These are phyloP conservation scores for Ramazzottius varieornatus DNA, from an alignment of 2,888 invertebrate genomes.

Conservation along the genomic window DNA sequence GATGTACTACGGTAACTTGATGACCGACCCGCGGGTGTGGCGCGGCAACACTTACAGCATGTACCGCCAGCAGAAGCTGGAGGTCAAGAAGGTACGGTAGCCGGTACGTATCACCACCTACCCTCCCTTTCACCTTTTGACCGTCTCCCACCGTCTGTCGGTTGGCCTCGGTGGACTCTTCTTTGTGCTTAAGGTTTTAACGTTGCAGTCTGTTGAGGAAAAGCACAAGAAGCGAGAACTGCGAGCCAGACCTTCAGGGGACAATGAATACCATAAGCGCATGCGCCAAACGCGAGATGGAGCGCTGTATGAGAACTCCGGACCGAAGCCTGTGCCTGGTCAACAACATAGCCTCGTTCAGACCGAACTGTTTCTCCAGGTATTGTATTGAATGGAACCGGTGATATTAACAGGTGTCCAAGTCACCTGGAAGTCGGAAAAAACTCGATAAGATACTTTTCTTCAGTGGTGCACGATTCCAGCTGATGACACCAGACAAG, in stretches of 20 bases:
- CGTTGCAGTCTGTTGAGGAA: not conserved
- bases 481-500: too few species aligned
- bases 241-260: not conserved
- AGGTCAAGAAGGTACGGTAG: not conserved
- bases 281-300: not conserved
- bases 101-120: not conserved
- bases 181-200: not conserved
- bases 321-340: constrained; percentile 51
- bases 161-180: not conserved
- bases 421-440: too few species aligned
- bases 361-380: constrained; percentile 50
- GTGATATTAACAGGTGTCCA: too few species aligned
- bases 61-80: not conserved
- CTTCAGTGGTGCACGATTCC: too few species aligned
- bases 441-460: too few species aligned
- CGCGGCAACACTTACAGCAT: constrained; percentile 44
- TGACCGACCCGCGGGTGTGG: constrained; percentile 61
- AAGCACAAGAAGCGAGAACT: not conserved
- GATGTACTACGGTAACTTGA: constrained; percentile 43
- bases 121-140: not conserved
- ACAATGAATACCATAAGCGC: not conserved
- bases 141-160: not conserved
- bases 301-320: constrained; percentile 26
- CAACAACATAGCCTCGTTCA: constrained; percentile 61
- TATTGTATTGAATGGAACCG: too few species aligned